Evolutionary conservation across 1,140 invertebrate genomes (phyloP), one percentile per base, ranked within the genome.

Genomic region (Globodera ellingtonae): DNA sequence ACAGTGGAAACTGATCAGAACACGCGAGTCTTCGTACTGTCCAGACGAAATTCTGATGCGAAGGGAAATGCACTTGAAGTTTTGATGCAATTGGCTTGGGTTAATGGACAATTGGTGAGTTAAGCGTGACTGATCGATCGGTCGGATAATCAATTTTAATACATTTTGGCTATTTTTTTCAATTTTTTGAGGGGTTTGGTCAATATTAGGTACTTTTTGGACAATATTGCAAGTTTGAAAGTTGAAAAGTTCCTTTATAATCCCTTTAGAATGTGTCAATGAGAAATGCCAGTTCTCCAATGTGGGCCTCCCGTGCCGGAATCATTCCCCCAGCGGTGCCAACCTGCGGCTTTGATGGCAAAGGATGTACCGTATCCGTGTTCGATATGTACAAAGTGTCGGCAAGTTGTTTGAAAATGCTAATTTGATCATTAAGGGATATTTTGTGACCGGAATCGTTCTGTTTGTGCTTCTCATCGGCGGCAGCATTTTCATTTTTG

Each of bases 301-400:
- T 83, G 73, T 83, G 82, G 82, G 82, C 78, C 35, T 67, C 50
- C 48, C 82, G 82, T 18, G 79, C 21, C 44, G 82, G 82, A 47
- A 48, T n/a, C 47, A n/a, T 21, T 13, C 82, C 82, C 6, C 47
- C 72, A 15, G 56, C 84, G 3, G 62, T 83, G 35, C 82, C 82
- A 0, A 6, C 18, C 3, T 83, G 82, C 67, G 82, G 83, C 21
- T 84, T 84, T 62, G 85, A 84, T 52, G 83, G 85, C 7, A 84
- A 84, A 72, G 78, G 83, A 6, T 84, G 85, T 72, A 72, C 82
- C 48, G n/a, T 24, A 24, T 66, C 72, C 15, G 62, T 73, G 21
- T 84, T 66, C 15, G 71, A 84, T 47, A 18, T 56, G 13, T 84
- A 83, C 46, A 82, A 79, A 46, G 82, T 35, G 18, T 3, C 18